Base-by-base conservation (phyloP, 2,113 vertebrate species). In the Atherinomorus stipes region DNA sequence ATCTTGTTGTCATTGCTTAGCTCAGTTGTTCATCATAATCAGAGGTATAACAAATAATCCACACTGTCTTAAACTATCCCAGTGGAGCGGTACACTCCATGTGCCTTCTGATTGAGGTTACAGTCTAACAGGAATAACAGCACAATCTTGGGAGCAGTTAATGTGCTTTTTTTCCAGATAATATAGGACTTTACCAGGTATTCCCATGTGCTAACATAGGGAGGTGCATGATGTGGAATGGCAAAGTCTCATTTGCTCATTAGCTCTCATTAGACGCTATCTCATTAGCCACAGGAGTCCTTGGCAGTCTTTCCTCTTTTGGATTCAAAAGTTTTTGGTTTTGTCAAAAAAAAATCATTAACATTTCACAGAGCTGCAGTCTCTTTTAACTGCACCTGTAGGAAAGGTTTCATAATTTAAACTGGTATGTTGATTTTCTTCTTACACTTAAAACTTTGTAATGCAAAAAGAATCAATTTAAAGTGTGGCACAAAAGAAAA, bases 231-330 rank as follows among this genome's bases (percentile, higher is more conserved):
- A 68, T 66, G 68, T 71, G 51, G 71, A 66, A 80, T 76, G 68
- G 34, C 65, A 84, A 80, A 76, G 61, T 44, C 31, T 34, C 31
- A 34, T 34, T 8, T 7, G 7, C 4, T 34, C 31, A 34, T 34
- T 34, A 34, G 31, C 31, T 8, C 31, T 34, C 31, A 34, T 34
- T 34, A 34, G 31, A 68, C 59, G 65, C 31, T 64, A 72, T 64
- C 83, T 89, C 83, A 89, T 89, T 86, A 88, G 68, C 63, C 67
- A 38, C 2, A 28, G 62, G 74, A 26, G 74, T 85, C 78, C 50
- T 54, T 26, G 71, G 81, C 85, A 67, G 49, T 61, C 45, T 71
- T 74, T 84, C 28, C 3, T 6, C 28, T 28, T 3, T 28, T 28
- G 28, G 28, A 28, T 28, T 28, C 28, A 28, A 6, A 28, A 28